Conservation (phyloP, 2,797 vertebrate species). For the Tapera naevia region DNA sequence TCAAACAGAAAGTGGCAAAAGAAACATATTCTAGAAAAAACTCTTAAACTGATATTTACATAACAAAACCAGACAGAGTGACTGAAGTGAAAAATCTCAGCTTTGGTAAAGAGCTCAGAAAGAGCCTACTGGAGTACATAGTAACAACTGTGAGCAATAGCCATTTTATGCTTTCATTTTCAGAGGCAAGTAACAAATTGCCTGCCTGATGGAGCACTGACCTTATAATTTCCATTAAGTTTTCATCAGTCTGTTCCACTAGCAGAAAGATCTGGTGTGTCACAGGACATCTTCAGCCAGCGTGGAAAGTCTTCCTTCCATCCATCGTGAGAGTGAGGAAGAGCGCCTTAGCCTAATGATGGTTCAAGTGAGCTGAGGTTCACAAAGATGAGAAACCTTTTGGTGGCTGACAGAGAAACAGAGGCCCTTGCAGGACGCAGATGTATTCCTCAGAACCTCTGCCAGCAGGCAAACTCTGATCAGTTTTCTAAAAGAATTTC, state of each 20-base stretch:
- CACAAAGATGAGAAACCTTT: not conserved
- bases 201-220: not conserved
- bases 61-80: not conserved
- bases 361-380: not conserved
- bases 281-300: not conserved
- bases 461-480: not conserved
- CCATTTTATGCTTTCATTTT: not conserved
- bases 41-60: not conserved
- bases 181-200: not conserved
- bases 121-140: not conserved
- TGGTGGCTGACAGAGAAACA: not conserved
- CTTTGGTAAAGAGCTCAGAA: not conserved
- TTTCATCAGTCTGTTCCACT: not conserved
- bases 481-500: not conserved
- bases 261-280: not conserved
- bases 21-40: not conserved
- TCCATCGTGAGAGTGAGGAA: not conserved
- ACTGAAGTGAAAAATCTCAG: not conserved
- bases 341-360: not conserved
- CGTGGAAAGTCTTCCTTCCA: not conserved
- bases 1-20: not conserved
- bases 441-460: not conserved
- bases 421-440: not conserved
- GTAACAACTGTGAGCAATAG: not conserved
- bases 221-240: not conserved